Evolutionary conservation across 1,140 invertebrate genomes (phyloP), one percentile per base, ranked within the genome.

Genomic region (Aphidius ervi): DNA sequence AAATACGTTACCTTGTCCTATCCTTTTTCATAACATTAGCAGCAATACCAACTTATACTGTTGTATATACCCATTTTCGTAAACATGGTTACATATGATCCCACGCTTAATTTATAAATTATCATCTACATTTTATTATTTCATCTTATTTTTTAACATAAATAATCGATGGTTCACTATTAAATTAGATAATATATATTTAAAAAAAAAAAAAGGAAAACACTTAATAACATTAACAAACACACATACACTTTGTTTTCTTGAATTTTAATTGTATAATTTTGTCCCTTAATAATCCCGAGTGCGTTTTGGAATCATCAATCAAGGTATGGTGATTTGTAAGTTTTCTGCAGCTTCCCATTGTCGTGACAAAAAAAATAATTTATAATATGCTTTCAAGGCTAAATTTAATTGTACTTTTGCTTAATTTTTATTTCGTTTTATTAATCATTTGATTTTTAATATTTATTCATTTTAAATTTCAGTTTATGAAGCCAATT

Each of bases 401-500:
- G 23, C 23, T 31, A 31, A 31, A 31, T 31, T 43, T 43, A 43
- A 43, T 7, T 37, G 6, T 56, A 42, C 37, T 56, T 46, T 45
- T 48, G 5, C 10, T 37, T 58, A 43, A 16, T 48, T 10, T 61
- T 55, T 56, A 39, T 37, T 48, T 58, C 43, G 43, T 48, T 59
- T 56, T 67, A 64, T 67, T n/a, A 46, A 63, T 68, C 63, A 49
- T 59, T 62, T 20, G 41, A 39, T 45, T 7, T 16, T 8, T 54
- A 64, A 49, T 59, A 52, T 20, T 37, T 16, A 55, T 59, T 61
- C 58, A 59, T 66, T 58, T 64, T 71, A 69, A 62, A 70, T 81
- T 83, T 52, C 78, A 92, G 90, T 78, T 89, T 58, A 86, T 93
- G 87, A 90, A 91, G 71, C 89, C 90, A 54, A 74, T 88, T 56